These are phyloP conservation scores for Mallotus villosus DNA, from an alignment of 2,797 vertebrate genomes.

Conservation along the genomic window DNA sequence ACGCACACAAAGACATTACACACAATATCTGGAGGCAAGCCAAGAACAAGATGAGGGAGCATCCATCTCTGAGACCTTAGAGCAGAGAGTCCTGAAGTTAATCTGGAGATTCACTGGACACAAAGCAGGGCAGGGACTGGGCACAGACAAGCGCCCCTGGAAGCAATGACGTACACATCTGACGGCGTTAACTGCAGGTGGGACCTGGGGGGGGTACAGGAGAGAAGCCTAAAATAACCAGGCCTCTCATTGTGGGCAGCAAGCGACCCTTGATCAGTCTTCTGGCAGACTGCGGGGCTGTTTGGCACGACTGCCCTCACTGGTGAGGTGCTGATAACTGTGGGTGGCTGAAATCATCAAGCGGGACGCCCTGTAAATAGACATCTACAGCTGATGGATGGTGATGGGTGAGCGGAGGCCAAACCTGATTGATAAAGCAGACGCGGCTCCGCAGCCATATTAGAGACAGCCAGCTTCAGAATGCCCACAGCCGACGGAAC, in stretches of 20 bases:
- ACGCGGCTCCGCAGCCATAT: constrained; percentile 22
- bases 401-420: constrained; percentile 26
- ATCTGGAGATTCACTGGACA: constrained; percentile 15
- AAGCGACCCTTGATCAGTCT: constrained; percentile 30
- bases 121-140: constrained; percentile 13
- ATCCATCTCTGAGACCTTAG: constrained; percentile 1
- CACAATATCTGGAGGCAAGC: constrained; percentile 10
- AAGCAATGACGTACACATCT: constrained; percentile 41
- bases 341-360: constrained; percentile 43
- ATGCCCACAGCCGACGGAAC: background rate
- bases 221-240: constrained; percentile 47
- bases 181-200: constrained; percentile 36
- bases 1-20: constrained; percentile 6
- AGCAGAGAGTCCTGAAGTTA: constrained; percentile 2
- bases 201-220: constrained; percentile 4
- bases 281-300: constrained; percentile 32
- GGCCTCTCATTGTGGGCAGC: constrained; percentile 12
- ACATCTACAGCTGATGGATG: constrained; percentile 35
- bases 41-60: background rate
- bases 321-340: constrained; percentile 47
- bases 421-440: constrained; percentile 29
- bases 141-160: constrained; percentile 8
- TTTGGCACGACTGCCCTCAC: constrained; percentile 43
- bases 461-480: constrained; percentile 25
- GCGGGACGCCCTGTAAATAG: constrained; percentile 43